phyloP scores from a whole-genome alignment of 2,888 invertebrate species.

The Zaprionus lineosus region DNA sequence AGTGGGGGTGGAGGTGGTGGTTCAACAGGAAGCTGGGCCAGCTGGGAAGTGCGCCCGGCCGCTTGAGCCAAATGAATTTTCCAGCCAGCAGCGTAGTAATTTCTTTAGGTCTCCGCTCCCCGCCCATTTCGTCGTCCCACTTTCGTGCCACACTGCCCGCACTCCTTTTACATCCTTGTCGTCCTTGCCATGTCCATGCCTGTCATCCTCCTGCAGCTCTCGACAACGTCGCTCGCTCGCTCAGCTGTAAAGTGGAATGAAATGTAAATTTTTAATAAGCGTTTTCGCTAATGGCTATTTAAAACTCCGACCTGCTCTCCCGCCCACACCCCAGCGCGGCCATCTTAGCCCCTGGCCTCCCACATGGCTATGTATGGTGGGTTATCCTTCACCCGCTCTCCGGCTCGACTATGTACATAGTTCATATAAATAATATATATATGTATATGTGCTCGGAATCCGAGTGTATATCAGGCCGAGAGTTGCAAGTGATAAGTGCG shows the following conservation, averaged over 20 bases:
- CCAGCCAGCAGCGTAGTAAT: conserved; percentile 37
- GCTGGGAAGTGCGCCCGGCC: conserved; percentile 52
- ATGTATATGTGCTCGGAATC: conserved; percentile 25
- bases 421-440: conserved; percentile 7
- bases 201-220: conserved; percentile 27
- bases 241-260: conserved; percentile 79
- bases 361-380: conserved; percentile 42
- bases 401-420: neutral
- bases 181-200: conserved; percentile 22
- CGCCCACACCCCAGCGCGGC: conserved; percentile 32
- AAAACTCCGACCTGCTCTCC: conserved; percentile 67
- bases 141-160: neutral
- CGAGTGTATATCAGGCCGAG: conserved; percentile 59
- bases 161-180: conserved; percentile 18
- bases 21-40: conserved; percentile 39
- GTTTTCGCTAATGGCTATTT: conserved; percentile 82
- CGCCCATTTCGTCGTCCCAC: neutral
- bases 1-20: neutral
- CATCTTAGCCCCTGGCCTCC: conserved; percentile 8
- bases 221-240: conserved; percentile 40
- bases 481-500: conserved; percentile 42
- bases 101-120: neutral
- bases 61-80: conserved; percentile 55
- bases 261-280: conserved; percentile 83
- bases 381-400: neutral